A percentile compares a stretch with the other conserved stretches of the same genome.
phyloP scores from a whole-genome alignment of 2,113 vertebrate genomes.

The Petrocephalus zakoni region DNA sequence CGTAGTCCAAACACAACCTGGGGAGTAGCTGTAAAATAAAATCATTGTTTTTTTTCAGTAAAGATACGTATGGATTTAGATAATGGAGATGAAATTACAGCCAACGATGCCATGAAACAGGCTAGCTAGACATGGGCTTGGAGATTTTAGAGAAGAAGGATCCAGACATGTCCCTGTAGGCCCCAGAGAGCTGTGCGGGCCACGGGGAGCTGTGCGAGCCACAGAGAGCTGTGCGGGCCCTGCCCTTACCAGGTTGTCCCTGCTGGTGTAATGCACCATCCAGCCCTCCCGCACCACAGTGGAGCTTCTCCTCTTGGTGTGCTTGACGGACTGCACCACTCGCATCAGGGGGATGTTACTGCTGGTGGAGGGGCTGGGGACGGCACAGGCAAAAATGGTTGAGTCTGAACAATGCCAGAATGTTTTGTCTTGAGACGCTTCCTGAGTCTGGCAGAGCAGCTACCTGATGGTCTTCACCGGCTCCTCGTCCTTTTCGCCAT shows the following conservation, averaged over 20 bases:
- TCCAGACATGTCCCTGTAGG: not conserved
- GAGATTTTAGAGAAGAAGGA: not conserved
- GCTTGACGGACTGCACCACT: conserved; percentile 95
- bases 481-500: conserved; percentile 88
- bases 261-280: conserved; percentile 97
- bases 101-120: not conserved
- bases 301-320: conserved; percentile 96
- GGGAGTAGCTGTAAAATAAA: not conserved
- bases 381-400: conserved; percentile 1
- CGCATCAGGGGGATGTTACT: conserved; percentile 98
- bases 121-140: not conserved
- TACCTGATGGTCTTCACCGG: conserved; percentile 88
- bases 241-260: conserved; percentile 86
- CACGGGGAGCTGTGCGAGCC: not conserved
- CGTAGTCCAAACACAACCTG: too few relatives aligned
- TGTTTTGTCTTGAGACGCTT: not conserved
- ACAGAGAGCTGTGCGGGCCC: not conserved
- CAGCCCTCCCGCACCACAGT: conserved; percentile 96
- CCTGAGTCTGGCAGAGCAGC: not conserved
- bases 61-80: not conserved
- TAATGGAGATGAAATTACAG: not conserved
- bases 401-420: conserved; percentile 17
- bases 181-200: not conserved
- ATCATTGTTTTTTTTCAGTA: not conserved
- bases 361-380: conserved; percentile 86